Conservation (phyloP, 2,888 invertebrate genomes). For the Lutraria lutraria region DNA sequence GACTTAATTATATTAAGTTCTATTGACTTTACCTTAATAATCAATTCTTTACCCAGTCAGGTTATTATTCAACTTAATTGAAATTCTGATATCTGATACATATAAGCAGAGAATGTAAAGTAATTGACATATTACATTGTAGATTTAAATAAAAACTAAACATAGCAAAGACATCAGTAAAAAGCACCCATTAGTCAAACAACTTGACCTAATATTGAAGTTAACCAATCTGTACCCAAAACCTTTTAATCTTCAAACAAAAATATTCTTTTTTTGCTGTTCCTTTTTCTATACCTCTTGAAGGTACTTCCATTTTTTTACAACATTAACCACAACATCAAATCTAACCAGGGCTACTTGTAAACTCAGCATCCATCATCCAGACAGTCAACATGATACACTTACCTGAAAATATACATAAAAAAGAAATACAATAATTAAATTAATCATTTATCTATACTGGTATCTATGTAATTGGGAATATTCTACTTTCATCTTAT, state of each 20-base stretch:
- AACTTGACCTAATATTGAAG: background rate
- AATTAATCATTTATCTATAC: conserved; percentile 51
- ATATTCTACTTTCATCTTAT: conserved; percentile 53
- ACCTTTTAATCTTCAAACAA: background rate
- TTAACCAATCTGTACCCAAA: conserved; percentile 4
- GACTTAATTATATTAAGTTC: too few species aligned
- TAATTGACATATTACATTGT: too few species aligned
- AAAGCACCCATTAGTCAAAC: background rate
- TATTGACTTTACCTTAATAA: too few species aligned
- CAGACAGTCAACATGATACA: background rate
- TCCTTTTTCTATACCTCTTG: background rate
- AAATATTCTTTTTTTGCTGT: conserved; percentile 7
- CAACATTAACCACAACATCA: background rate
- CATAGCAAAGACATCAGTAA: too few species aligned
- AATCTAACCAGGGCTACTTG: background rate
- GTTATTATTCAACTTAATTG: too few species aligned
- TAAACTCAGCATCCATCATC: conserved; percentile 16
- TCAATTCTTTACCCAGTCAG: too few species aligned
- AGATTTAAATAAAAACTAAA: too few species aligned
- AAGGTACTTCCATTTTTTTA: conserved; percentile 14
- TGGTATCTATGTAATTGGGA: conserved; percentile 41
- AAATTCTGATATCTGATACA: too few species aligned
- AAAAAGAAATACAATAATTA: conserved; percentile 52
- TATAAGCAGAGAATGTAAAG: too few species aligned
- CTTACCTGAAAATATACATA: conserved; percentile 57